Evolutionary conservation across 2,113 vertebrate genomes (phyloP), one percentile per base, ranked within the genome.

Genomic region (Lucifuga dentata): DNA sequence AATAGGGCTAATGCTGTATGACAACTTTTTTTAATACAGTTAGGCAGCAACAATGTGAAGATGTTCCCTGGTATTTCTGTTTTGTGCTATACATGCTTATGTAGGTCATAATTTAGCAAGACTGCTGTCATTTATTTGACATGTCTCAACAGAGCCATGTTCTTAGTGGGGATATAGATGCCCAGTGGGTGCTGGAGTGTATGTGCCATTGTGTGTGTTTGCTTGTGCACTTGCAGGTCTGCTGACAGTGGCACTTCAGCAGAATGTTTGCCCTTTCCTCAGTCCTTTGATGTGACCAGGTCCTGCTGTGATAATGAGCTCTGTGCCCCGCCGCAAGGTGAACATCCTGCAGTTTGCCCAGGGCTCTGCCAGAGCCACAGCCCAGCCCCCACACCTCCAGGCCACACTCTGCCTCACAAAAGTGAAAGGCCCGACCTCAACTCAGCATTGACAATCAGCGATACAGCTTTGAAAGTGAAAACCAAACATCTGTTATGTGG

Each of bases 261-360:
- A 90, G 90, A 94, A 93, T 93, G 91, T 91, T 89, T 93, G 92
- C 92, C 93, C 91, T 93, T 92, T 94, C 87, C 76, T 83, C 69
- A 69, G 87, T 73, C 86, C 92, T 94, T 94, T 94, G 92, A 94
- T 93, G 91, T 92, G 91, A 92, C 88, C 91, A 88, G 86, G 89
- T 83, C 91, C 89, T 50, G 90, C 91, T 90, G 93, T 83, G 92
- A 87, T 91, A 90, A 91, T 88, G 90, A 92, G 90, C 86, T 78
- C 85, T 78, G 87, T 84, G 81, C 88, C 91, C 86, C 73, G 88
- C 84, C 77, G 72, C 86, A 89, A 92, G 90, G 90, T 92, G 90
- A 91, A 86, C 84, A 83, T 88, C 91, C 88, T 78, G 86, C 88
- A 73, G 83, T 83, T 84, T 50, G 80, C 75, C 58, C 63, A 43